Percentiles rank a stretch among this genome's conserved stretches.
phyloP scores from a whole-genome alignment of 2,888 invertebrate species.

The Drosophila macrospina region DNA sequence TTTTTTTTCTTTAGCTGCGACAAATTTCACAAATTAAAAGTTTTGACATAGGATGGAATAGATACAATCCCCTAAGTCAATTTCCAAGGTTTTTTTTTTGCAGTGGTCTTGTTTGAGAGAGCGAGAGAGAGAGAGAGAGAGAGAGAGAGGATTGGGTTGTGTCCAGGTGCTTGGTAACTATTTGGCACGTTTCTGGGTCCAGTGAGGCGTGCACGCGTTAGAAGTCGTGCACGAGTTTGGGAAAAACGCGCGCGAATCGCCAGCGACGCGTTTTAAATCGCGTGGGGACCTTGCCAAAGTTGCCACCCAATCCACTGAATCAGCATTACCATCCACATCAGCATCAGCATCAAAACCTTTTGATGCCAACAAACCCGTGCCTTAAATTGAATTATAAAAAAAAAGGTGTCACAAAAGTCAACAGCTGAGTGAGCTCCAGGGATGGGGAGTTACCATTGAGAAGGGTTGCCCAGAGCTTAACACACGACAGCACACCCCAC shows the following conservation, averaged over 20 bases:
- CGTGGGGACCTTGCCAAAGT: constrained; percentile 24
- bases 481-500: constrained; percentile 1
- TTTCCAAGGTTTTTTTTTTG: constrained; percentile 21
- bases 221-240: constrained; percentile 58
- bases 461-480: constrained; percentile 32
- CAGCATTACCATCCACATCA: constrained; percentile 35
- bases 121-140: no score
- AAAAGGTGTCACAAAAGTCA: constrained; percentile 72
- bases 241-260: constrained; percentile 40
- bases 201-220: constrained; percentile 65
- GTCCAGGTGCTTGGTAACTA: constrained; percentile 14
- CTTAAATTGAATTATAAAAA: constrained; percentile 72
- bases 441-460: constrained; percentile 14
- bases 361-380: constrained; percentile 62
- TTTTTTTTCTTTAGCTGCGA: constrained; percentile 7
- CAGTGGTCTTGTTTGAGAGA: not conserved
- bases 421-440: constrained; percentile 45
- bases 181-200: constrained; percentile 45
- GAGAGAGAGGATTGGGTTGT: not conserved
- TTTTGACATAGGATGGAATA: constrained; percentile 39
- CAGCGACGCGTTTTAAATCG: constrained; percentile 54
- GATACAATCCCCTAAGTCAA: constrained; percentile 18
- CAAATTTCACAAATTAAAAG: constrained; percentile 63
- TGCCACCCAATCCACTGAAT: constrained; percentile 35
- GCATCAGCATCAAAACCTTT: constrained; percentile 58